These are phyloP conservation scores for Thunnus albacares DNA, from an alignment of 2,797 vertebrate genomes.

Conservation along the genomic window DNA sequence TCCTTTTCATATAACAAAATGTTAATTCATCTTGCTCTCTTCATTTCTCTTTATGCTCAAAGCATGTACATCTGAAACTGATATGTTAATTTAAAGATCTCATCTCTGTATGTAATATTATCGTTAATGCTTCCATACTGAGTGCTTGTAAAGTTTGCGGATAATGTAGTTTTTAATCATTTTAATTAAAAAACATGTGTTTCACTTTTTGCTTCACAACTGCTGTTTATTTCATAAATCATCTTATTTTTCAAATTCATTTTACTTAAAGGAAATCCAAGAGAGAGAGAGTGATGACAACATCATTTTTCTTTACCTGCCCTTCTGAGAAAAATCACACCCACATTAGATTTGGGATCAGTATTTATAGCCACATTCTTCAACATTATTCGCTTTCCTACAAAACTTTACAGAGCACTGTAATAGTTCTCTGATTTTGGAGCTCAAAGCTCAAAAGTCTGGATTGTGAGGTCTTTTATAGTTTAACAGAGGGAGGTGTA, in stretches of 20 bases:
- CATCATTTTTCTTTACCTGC: slow-evolving; percentile 4
- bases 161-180: slow-evolving; percentile 90
- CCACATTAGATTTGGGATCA: slow-evolving; percentile 25
- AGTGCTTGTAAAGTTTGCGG: slow-evolving; percentile 88
- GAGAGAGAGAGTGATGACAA: not conserved
- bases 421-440: slow-evolving; percentile 50
- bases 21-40: slow-evolving; percentile 63
- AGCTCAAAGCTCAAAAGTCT: slow-evolving; percentile 50
- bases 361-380: slow-evolving; percentile 52
- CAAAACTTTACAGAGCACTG: too few species aligned
- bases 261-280: not conserved
- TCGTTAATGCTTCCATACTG: slow-evolving; percentile 80
- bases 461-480: slow-evolving; percentile 39
- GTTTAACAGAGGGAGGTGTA: slow-evolving; percentile 44
- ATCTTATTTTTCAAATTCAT: not conserved
- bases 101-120: slow-evolving; percentile 80
- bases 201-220: slow-evolving; percentile 58
- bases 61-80: slow-evolving; percentile 85
- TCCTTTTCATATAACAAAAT: slow-evolving; percentile 71
- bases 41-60: slow-evolving; percentile 78
- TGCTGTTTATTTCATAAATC: slow-evolving; percentile 29
- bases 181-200: slow-evolving; percentile 88
- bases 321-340: slow-evolving; percentile 34
- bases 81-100: slow-evolving; percentile 87
- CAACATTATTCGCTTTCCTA: slow-evolving; percentile 32